Percentiles rank a stretch among this genome's conserved stretches.
Conservation (phyloP, 2,797 vertebrate species). For the Sebastes oblongus region DNA sequence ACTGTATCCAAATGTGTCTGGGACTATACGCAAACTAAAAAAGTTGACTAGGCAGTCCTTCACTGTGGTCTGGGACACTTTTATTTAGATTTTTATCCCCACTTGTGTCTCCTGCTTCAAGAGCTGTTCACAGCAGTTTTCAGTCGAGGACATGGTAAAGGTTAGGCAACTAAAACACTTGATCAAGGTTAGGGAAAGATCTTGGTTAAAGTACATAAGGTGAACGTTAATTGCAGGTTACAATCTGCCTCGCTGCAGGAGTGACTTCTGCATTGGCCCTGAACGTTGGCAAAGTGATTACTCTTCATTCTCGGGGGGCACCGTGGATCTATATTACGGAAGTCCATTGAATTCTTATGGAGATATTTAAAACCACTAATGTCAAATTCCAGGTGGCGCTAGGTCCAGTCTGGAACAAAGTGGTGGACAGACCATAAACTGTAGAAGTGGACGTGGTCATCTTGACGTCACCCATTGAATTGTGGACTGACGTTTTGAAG, state of each 20-base stretch:
- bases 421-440: neutral
- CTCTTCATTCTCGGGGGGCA: neutral
- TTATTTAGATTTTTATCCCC: slow-evolving; percentile 39
- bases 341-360: neutral
- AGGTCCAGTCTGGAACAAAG: neutral
- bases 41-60: slow-evolving; percentile 49
- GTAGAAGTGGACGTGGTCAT: no score
- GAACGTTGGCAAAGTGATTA: neutral
- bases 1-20: slow-evolving; percentile 38
- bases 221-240: neutral
- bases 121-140: neutral
- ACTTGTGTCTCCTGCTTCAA: slow-evolving; percentile 3
- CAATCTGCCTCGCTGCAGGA: neutral
- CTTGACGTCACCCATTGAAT: accelerated
- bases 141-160: neutral
- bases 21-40: slow-evolving; percentile 22
- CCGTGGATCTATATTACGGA: neutral
- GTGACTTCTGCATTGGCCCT: neutral
- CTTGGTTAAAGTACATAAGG: neutral
- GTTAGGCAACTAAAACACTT: neutral
- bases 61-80: slow-evolving; percentile 34
- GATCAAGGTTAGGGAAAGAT: neutral
- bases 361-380: neutral
- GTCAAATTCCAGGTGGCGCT: neutral
- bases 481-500: no score